These are phyloP conservation scores for Chalcis sispes DNA, from an alignment of 2,888 invertebrate genomes.

Conservation along the genomic window DNA sequence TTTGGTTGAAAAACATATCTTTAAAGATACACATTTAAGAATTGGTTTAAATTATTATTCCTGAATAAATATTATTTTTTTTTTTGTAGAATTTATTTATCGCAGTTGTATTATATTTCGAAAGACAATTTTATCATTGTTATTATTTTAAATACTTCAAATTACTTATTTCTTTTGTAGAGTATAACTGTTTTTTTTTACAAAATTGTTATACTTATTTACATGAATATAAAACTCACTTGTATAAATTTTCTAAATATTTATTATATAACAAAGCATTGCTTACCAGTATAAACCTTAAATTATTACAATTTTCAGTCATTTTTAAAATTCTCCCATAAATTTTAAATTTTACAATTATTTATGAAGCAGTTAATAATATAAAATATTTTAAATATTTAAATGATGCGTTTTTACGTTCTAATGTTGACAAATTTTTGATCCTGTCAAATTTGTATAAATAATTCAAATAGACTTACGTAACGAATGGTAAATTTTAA, in stretches of 20 bases:
- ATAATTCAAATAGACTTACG: conserved; percentile 4
- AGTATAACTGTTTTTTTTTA: conserved; percentile 38
- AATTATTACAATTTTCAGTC: conserved; percentile 48
- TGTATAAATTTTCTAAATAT: conserved; percentile 42
- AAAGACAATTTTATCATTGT: not conserved
- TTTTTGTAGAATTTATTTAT: conserved; percentile 26
- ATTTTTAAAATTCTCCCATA: conserved; percentile 40
- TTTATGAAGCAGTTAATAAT: conserved; percentile 21
- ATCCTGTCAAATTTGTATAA: conserved; percentile 13
- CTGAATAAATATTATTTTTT: not conserved
- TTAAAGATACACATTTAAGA: too few species aligned
- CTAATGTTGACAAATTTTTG: not conserved
- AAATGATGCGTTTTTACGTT: conserved; percentile 28
- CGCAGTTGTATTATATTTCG: not conserved
- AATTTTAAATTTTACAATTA: conserved; percentile 13
- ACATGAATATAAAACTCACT: conserved; percentile 47
- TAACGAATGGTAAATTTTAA: conserved; percentile 22
- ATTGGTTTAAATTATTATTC: not conserved
- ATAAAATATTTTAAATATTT: conserved; percentile 38
- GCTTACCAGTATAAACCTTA: conserved; percentile 47
- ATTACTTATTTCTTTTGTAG: conserved; percentile 29
- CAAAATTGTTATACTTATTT: conserved; percentile 48
- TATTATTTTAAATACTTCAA: conserved; percentile 16
- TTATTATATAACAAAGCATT: conserved; percentile 47
- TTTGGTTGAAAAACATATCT: too few species aligned